These are phyloP conservation scores for Listronotus oregonensis DNA, from an alignment of 1,140 invertebrate species.

Conservation along the genomic window DNA sequence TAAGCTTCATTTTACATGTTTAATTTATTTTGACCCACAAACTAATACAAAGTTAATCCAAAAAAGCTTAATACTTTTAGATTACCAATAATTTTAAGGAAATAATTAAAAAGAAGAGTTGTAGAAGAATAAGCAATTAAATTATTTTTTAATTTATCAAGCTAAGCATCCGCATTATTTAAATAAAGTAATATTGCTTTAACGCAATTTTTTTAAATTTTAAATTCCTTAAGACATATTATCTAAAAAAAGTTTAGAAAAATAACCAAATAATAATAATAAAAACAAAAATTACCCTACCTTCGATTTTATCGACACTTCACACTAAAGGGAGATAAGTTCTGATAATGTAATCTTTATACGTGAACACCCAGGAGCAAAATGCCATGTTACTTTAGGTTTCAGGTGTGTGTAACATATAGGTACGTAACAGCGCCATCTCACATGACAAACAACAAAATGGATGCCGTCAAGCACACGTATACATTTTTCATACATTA, in stretches of 20 bases:
- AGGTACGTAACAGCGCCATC: conserved; percentile 35
- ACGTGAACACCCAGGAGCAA: conserved; percentile 11
- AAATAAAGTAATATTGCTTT: too few relatives aligned
- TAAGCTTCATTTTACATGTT: too few relatives aligned
- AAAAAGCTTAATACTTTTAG: too few relatives aligned
- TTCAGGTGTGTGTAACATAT: conserved; percentile 16
- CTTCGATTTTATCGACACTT: conserved; percentile 4
- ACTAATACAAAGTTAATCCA: too few relatives aligned
- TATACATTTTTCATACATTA: background rate
- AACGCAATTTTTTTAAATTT: too few relatives aligned
- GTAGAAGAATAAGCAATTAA: too few relatives aligned
- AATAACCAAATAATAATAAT: background rate
- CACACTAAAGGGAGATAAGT: conserved; percentile 16
- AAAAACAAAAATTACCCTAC: background rate
- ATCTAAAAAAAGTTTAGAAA: background rate
- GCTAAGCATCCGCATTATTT: too few relatives aligned
- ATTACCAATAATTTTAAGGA: too few relatives aligned
- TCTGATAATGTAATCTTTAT: conserved; percentile 21
- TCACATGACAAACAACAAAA: conserved; percentile 34
- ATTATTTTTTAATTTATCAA: too few relatives aligned
- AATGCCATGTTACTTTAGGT: conserved; percentile 16
- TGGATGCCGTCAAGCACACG: conserved; percentile 22
- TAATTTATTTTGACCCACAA: too few relatives aligned
- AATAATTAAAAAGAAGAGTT: too few relatives aligned
- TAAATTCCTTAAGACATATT: too few relatives aligned